A percentile compares a stretch with the other conserved stretches of the same genome.
These are phyloP conservation scores for Carpatolechia fugitivella DNA, from an alignment of 2,888 invertebrate species.

Conservation along the genomic window DNA sequence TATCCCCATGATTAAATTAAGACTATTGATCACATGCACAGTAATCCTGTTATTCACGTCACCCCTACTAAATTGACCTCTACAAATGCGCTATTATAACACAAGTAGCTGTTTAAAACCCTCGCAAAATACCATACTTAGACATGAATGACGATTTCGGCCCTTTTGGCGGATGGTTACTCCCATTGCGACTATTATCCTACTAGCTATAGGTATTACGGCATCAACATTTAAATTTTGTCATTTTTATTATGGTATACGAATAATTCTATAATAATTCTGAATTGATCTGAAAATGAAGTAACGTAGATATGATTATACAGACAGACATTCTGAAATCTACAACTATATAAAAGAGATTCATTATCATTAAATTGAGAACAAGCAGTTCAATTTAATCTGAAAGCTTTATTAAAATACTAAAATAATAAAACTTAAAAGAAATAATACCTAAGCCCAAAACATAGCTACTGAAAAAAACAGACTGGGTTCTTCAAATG, in stretches of 20 bases:
- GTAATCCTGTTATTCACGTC: slow-evolving; percentile 6
- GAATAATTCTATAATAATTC: too few species aligned
- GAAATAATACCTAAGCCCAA: not conserved
- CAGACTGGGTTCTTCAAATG: not conserved
- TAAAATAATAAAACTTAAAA: too few species aligned
- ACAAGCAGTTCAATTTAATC: too few species aligned
- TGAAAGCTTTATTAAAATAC: too few species aligned
- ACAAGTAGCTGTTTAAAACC: slow-evolving; percentile 33
- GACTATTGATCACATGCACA: not conserved
- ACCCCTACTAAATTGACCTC: slow-evolving; percentile 32
- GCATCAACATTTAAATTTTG: too few species aligned
- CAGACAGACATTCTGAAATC: too few species aligned
- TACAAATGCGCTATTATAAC: slow-evolving; percentile 31
- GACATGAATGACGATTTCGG: slow-evolving; percentile 32
- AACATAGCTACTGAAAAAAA: not conserved
- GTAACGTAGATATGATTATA: too few species aligned
- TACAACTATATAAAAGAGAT: too few species aligned
- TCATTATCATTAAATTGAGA: not conserved
- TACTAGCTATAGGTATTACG: too few species aligned
- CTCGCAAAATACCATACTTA: slow-evolving; percentile 26
- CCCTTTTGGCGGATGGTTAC: slow-evolving; percentile 22
- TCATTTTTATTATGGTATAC: too few species aligned
- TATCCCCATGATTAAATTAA: too few species aligned
- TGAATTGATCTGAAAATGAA: too few species aligned
- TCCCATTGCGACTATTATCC: not conserved